Evolutionary conservation across 2,797 vertebrate species (phyloP).

Genomic region (Peromyscus eremicus): DNA sequence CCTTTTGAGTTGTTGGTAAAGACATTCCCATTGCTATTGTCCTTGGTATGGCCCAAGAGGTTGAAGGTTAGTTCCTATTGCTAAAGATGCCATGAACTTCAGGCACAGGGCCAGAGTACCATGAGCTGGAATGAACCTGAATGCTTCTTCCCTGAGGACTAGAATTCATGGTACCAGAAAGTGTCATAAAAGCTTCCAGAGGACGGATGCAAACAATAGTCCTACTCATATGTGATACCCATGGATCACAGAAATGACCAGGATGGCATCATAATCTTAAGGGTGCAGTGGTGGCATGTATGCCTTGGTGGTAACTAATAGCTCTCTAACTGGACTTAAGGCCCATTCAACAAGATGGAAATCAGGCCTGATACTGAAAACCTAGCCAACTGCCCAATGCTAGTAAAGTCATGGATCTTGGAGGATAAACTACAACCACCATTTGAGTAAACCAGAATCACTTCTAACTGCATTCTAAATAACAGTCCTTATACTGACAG

Average conservation of each 20-base stretch:
- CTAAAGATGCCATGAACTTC: too few species aligned
- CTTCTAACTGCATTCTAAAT: too few species aligned
- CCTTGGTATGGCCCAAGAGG: neutral
- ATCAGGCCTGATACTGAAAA: neutral
- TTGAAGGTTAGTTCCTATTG: neutral
- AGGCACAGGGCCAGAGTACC: too few species aligned
- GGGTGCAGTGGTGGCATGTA: neutral
- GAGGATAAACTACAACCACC: too few species aligned
- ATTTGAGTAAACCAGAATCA: too few species aligned
- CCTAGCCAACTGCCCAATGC: neutral
- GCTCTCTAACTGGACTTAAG: neutral
- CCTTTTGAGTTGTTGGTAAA: neutral
- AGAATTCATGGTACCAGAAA: neutral
- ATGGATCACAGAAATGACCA: neutral
- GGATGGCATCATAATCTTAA: neutral
- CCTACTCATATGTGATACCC: neutral
- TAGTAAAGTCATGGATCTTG: too few species aligned
- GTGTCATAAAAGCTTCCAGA: neutral
- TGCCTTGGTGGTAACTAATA: too few species aligned
- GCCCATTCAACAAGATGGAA: neutral
- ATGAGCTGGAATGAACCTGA: neutral
- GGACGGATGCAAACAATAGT: neutral
- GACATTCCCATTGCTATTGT: neutral
- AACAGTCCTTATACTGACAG: too few species aligned
- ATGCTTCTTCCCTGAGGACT: neutral